These are phyloP conservation scores for Campoletis sonorensis DNA, from an alignment of 1,140 invertebrate species.

Conservation along the genomic window DNA sequence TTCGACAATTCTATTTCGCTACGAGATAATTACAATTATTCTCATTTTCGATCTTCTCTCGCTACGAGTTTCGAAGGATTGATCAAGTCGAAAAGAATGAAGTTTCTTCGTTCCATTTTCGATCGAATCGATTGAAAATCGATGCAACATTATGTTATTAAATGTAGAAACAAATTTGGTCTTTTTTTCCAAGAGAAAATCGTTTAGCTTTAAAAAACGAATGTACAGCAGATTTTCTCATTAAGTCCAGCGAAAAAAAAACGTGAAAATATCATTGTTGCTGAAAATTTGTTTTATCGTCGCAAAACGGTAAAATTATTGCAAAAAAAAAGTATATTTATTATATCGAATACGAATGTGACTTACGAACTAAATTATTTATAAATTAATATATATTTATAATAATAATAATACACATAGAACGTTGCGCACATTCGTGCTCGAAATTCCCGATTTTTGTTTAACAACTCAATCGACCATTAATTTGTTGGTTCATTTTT, in stretches of 20 bases:
- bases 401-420: slow-evolving; percentile 4
- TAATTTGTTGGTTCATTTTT: background rate
- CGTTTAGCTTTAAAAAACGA: too few relatives aligned
- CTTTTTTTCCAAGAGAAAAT: too few relatives aligned
- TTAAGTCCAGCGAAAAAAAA: background rate
- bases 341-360: background rate
- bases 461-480: too few relatives aligned
- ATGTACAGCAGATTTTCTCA: background rate
- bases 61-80: background rate
- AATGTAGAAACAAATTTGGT: too few relatives aligned
- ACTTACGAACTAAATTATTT: slow-evolving; percentile 16
- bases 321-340: background rate
- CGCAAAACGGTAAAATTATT: background rate
- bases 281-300: background rate
- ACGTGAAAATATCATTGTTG: background rate
- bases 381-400: slow-evolving; percentile 19
- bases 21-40: slow-evolving; percentile 50
- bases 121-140: too few relatives aligned
- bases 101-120: background rate
- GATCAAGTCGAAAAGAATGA: background rate
- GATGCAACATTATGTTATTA: too few relatives aligned
- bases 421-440: background rate
- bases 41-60: background rate
- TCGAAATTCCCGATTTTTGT: background rate
- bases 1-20: slow-evolving; percentile 9